Evolutionary conservation across 1,140 invertebrate species (phyloP).

Genomic region (Coelopa frigida): DNA sequence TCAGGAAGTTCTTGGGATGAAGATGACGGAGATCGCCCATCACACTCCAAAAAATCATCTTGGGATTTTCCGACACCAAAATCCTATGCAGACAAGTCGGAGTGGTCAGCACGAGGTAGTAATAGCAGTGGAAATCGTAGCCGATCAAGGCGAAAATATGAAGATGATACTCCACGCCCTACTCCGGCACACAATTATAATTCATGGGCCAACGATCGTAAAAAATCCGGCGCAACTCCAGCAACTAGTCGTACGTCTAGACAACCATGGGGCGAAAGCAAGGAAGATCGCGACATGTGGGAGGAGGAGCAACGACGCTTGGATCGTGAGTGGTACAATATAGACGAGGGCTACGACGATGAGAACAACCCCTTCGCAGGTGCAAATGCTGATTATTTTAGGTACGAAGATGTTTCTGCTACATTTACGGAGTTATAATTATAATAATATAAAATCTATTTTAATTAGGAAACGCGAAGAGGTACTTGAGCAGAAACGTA

Average conservation of each 20-base stretch:
- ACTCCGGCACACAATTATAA: conserved; percentile 78
- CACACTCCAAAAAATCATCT: conserved; percentile 58
- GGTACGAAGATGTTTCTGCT: conserved; percentile 4
- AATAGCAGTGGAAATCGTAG: conserved; percentile 19
- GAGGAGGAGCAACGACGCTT: conserved; percentile 88
- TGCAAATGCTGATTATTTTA: conserved; percentile 82
- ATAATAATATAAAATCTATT: background rate
- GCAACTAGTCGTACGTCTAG: conserved; percentile 31
- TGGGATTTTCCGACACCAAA: conserved; percentile 92
- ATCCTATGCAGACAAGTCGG: conserved; percentile 24
- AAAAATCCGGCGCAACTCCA: conserved; percentile 56
- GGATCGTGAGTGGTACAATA: conserved; percentile 94
- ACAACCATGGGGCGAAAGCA: conserved; percentile 49
- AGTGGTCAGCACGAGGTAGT: conserved; percentile 31
- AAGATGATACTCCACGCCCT: conserved; percentile 62
- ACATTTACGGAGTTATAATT: background rate
- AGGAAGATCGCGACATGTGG: conserved; percentile 74
- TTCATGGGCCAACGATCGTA: conserved; percentile 64
- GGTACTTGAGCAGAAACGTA: conserved; percentile 81
- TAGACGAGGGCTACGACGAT: conserved; percentile 90
- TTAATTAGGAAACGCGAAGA: conserved; percentile 72
- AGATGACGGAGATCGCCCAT: conserved; percentile 55
- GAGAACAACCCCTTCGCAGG: conserved; percentile 87
- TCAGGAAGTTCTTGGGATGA: conserved; percentile 69
- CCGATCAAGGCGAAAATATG: conserved; percentile 46